These are phyloP conservation scores for Rhamnusium bicolor DNA, from an alignment of 2,888 invertebrate species.

Conservation along the genomic window DNA sequence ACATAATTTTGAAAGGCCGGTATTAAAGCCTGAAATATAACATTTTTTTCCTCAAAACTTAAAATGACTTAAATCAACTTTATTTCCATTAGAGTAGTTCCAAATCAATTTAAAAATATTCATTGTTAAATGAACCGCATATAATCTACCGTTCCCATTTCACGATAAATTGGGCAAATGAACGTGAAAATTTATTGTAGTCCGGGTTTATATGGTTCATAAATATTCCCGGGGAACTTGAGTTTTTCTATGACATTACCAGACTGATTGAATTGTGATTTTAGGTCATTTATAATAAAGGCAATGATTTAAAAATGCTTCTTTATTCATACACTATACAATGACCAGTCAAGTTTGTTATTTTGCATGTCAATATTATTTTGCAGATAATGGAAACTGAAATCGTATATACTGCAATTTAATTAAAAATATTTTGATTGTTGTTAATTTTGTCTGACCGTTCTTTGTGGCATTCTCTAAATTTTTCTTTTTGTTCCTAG, in stretches of 20 bases:
- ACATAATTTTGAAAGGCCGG: background rate
- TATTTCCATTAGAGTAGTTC: conserved; percentile 12
- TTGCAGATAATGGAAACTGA: no score
- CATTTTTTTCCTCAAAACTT: background rate
- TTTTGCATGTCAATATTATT: no score
- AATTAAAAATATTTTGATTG: no score
- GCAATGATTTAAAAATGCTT: background rate
- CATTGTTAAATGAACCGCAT: conserved; percentile 27
- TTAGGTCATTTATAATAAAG: background rate
- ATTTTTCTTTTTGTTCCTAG: no score
- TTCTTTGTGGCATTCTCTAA: no score
- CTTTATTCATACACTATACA: no score
- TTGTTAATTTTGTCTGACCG: no score
- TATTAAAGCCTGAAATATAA: background rate
- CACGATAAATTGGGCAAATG: conserved; percentile 36
- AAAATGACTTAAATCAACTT: conserved; percentile 14
- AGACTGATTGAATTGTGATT: conserved; percentile 18
- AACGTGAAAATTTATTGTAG: conserved; percentile 30
- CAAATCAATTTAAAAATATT: conserved; percentile 28
- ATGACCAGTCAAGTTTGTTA: no score
- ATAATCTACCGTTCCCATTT: conserved; percentile 31
- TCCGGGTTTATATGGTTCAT: background rate
- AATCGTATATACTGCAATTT: no score
- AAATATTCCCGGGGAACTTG: background rate
- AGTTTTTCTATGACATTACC: background rate